Base-by-base conservation (phyloP, 2,113 vertebrate genomes). In the Microcebus lehilahytsara region DNA sequence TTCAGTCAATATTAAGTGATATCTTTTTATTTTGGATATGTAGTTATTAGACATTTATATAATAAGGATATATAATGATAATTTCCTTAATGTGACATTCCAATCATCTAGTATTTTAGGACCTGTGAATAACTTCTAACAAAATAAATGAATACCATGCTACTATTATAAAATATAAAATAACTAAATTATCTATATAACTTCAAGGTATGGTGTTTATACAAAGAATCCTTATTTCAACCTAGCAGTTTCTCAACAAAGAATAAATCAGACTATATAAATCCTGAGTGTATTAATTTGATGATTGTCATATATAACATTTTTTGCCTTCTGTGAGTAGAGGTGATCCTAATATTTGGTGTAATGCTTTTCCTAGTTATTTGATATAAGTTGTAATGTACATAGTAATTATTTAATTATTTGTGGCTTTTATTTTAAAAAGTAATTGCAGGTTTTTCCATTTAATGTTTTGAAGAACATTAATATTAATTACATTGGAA, bases 81-180 rank as follows among this genome's bases (percentile, higher is more conserved):
- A 96, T 51, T 79, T 93, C 85, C 83, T 93, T 74, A 71, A 46
- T 84, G 93, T 92, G 77, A 77, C 51, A 91, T 85, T 93, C 62
- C 22, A 85, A 27, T 69, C 87, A 90, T 92, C 80, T 95, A 96
- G 96, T 95, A 92, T 88, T 89, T 93, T 98, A 97, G 92, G 53
- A 93, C 81, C 56, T 92, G 14, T 87, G 79, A 96, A 81, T 96
- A 94, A 91, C 69, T 94, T 89, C 77, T 94, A 94, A 95, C 78
- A 95, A 97, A 93, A 94, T 91, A 89, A 93, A 92, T 85, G 60
- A 96, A 88, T 74, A 96, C n/a, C 40, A 87, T 84, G 60, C 30
- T 85, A 84, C 22, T 86, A 90, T 60, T 74, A 81, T 67, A 93
- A 95, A 95, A 81, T 64, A 58, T 42, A 96, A 96, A 92, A 67